Base-by-base conservation (phyloP, 2,113 vertebrate genomes). In the Nasalis larvatus region DNA sequence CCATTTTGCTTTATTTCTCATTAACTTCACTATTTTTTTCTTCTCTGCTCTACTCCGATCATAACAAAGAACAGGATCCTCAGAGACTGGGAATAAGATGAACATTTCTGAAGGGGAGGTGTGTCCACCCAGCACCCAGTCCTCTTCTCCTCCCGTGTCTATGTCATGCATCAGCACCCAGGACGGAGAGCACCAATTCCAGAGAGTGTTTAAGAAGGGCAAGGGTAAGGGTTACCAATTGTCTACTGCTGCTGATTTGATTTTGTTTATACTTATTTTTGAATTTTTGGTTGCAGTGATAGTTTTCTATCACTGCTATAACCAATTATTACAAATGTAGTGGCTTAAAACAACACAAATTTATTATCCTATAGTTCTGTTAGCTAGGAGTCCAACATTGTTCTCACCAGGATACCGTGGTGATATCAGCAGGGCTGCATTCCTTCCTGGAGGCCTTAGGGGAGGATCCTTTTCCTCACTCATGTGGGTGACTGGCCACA, bases 361-460 rank as follows among this genome's bases (percentile, higher is more conserved):
- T 49, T 37, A 52, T 82, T 52, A 14, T 68, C 32, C 47, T 40
- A 23, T 2, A 54, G 8, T 71, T 74, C 4, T 54, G 2, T 37
- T 77, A 0, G 21, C 54, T 20, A n/a, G 14, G 7, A 86, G 4
- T 94, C 32, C 56, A 20, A 8, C 32, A 8, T 3, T 74, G 45
- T 18, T 25, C 45, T 77, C 47, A 21, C 3, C 18, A 86, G 40
- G 7, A 9, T 83, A 32, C 40, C 17, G 20, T 9, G 1, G 20
- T 13, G 35, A 6, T 1, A 5, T 4, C 18, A 1, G 12, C 17
- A 49, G 37, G 25, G 54, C 54, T 30, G 0, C 4, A 8, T 25
- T 52, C 60, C 37, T 20, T 52, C 13, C n/a, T 35, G 83, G n/a
- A 81, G 14, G 6, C 13, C 23, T 20, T 69, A 2, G 9, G 23